Evolutionary conservation across 2,113 vertebrate species (phyloP), one percentile per base, ranked within the genome.

Genomic region (Spheniscus mendiculus): DNA sequence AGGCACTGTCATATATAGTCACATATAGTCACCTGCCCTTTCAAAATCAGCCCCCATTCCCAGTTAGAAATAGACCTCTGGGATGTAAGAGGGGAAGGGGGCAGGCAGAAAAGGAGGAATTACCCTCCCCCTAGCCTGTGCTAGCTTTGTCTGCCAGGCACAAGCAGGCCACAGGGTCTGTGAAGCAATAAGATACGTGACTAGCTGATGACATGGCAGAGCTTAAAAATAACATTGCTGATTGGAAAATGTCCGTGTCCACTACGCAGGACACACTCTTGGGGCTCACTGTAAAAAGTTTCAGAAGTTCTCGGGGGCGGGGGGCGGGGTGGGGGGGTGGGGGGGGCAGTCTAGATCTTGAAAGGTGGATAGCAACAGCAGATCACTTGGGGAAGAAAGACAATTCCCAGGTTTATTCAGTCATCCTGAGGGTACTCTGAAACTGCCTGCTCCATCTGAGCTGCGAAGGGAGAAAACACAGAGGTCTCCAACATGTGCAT

Each of bases 171-270:
- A 86, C 27, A 11, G 22, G 70, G 55, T 20, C 74, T 76, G 78
- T 93, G 87, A 90, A 91, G 90, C 92, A 95, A 32, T 53, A 79
- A 69, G 87, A 62, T 83, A 92, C 34, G 11, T 71, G 92, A 83
- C 56, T 11, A 76, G 58, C 38, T 87, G 86, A 76, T 96, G 97
- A 97, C 66, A 88, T 40, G 55, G 49, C 84, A 97, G 71, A 62
- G 78, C 71, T 83, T 91, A 93, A 95, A 97, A 97, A 96, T 96
- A 97, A 96, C 82, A 69, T 6, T 80, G 78, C 82, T 90, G 82
- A 96, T 53, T 50, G 62, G 84, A 95, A 96, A 97, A 87, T 22
- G 30, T 49, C 62, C 77, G 70, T 34, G 34, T 44, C 81, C 23
- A 7, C 73, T 61, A 56, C 8, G 13, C 61, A 83, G 79, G 63